phyloP scores from a whole-genome alignment of 2,888 invertebrate genomes.

The Salticus scenicus region DNA sequence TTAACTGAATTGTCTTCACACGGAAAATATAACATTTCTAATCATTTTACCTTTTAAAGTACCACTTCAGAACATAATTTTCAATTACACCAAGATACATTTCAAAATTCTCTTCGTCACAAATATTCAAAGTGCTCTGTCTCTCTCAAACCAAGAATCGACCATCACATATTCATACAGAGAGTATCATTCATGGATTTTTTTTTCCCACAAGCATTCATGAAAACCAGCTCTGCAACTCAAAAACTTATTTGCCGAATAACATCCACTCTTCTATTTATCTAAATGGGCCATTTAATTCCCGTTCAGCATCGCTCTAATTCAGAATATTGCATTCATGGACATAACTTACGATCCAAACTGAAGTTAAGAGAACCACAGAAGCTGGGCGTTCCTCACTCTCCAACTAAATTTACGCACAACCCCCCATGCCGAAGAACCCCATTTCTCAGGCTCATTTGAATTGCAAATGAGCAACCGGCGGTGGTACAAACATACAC shows the following conservation, averaged over 20 bases:
- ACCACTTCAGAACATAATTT: no score
- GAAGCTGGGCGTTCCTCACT: constrained; percentile 54
- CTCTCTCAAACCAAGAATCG: no score
- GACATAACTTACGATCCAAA: neutral
- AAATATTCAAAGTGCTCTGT: no score
- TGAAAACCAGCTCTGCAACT: neutral
- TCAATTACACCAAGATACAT: no score
- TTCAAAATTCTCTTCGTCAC: no score
- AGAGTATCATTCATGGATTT: no score
- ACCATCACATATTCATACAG: no score
- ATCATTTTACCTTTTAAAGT: no score
- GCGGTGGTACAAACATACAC: neutral
- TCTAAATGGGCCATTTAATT: neutral
- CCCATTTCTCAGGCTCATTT: constrained; percentile 60
- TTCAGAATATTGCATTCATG: neutral
- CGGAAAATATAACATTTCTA: no score
- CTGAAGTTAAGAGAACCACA: neutral
- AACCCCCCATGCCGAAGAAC: constrained; percentile 48
- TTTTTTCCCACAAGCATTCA: neutral
- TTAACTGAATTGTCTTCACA: no score
- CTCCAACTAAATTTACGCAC: constrained; percentile 50
- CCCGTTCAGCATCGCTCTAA: neutral
- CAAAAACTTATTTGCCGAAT: neutral
- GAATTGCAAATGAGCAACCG: constrained; percentile 62
- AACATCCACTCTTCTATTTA: neutral